Evolutionary conservation across 2,797 vertebrate genomes (phyloP), one percentile per base, ranked within the genome.

Genomic region (Falco columbarius): DNA sequence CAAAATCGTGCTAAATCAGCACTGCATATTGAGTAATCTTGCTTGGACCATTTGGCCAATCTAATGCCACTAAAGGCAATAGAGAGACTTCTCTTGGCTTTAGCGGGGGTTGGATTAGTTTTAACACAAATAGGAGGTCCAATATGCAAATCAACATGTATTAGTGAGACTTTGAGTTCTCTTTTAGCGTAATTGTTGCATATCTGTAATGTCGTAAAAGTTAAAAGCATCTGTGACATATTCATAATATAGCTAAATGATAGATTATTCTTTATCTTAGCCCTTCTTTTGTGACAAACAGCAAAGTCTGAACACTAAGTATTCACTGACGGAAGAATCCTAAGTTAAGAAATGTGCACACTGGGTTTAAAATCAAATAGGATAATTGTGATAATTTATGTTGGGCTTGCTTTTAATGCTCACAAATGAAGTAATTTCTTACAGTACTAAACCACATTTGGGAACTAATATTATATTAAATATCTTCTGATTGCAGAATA

Each of bases 51-150:
- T 90, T 87, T 91, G 36, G 36, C 86, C 80, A 62, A 22, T 85
- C 54, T 77, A 63, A 52, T 75, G 81, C 67, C 76, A 12, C 73
- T 96, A 29, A 94, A 94, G 82, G 93, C 86, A 81, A 30, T 42
- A 84, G 54, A 74, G 19, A 65, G 30, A 40, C 18, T 94, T 90
- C 38, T 66, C 54, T 86, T 91, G 95, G 38, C 88, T 96, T 97
- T 94, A 56, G 9, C 7, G 34, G 56, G 55, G 14, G 32, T 90
- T 95, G 88, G 52, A 77, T 89, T 93, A 82, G 52, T 73, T 54
- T 36, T 86, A 65, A 89, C 85, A 47, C 29, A 88, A 90, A n/a
- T 8, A 46, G 26, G 36, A 85, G 32, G 32, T 92, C 65, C 74
- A 46, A 7, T 95, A 52, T 61, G 46, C 40, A 71, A 89, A 71